Evolutionary conservation across 2,797 vertebrate genomes (phyloP).

Genomic region (Poeciliopsis gracilis): DNA sequence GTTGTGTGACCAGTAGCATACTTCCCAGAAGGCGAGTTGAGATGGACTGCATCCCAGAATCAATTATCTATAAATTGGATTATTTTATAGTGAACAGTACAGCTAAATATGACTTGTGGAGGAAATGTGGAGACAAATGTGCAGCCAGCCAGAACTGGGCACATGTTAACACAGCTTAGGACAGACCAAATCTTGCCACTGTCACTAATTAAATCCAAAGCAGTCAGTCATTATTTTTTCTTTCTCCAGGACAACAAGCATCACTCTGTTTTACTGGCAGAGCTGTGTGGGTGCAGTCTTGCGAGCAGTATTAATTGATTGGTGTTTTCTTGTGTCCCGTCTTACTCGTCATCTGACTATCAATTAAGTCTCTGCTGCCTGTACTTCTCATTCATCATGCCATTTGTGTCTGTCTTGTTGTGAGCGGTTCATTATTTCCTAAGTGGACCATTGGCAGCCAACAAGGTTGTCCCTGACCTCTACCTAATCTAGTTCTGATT

Average conservation of each 20-base stretch:
- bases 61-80: slow-evolving; percentile 68
- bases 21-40: slow-evolving; percentile 57
- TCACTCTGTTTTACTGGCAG: slow-evolving; percentile 36
- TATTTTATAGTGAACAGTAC: slow-evolving; percentile 50
- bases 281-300: slow-evolving; percentile 15
- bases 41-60: slow-evolving; percentile 67
- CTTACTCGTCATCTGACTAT: slow-evolving; percentile 66
- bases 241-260: slow-evolving; percentile 11
- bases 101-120: slow-evolving; percentile 30
- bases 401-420: slow-evolving; percentile 70
- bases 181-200: slow-evolving; percentile 27
- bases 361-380: slow-evolving; percentile 56
- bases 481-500: slow-evolving; percentile 64
- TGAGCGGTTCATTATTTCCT: slow-evolving; percentile 68
- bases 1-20: slow-evolving; percentile 37
- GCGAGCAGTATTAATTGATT: slow-evolving; percentile 56
- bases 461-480: slow-evolving; percentile 67
- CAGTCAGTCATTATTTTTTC: slow-evolving; percentile 41
- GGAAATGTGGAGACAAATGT: slow-evolving; percentile 39
- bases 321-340: slow-evolving; percentile 53
- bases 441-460: slow-evolving; percentile 58
- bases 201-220: slow-evolving; percentile 60
- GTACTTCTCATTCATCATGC: slow-evolving; percentile 63
- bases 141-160: slow-evolving; percentile 38
- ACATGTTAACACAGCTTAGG: slow-evolving; percentile 51